Base-by-base conservation (phyloP, 2,113 vertebrate species). In the Menura novaehollandiae region DNA sequence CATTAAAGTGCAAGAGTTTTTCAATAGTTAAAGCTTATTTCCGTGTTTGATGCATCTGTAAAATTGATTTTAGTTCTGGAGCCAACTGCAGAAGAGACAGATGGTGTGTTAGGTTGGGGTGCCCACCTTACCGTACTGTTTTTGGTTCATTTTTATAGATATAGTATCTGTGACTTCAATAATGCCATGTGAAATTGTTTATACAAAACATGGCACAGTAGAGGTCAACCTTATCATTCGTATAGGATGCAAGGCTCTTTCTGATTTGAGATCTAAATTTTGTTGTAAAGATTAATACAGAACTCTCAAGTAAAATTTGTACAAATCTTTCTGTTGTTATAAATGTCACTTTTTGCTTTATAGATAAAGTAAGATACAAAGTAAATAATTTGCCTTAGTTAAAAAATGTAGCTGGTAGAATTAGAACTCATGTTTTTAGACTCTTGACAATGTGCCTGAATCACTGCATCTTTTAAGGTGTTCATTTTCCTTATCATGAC, bases 101-200 rank as follows among this genome's bases (percentile, higher is more conserved):
- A 19, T 62, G 28, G 18, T 7, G 1, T 41, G 13, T 37, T 72
- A 79, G 30, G 16, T 55, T 95, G 53, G 59, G 27, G 30, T 89
- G n/a, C 11, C 7, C 16, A 59, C 33, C 21, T 37, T 69, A 22
- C n/a, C 10, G 32, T 62, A 41, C 14, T 71, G 2, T 23, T 73
- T 89, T 75, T 21, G 2, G 7, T 81, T 89, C 3, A 6, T 63
- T 84, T 93, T 72, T 55, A 13, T 72, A 58, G 13, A 10, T 88
- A 35, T 0, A 20, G 7, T 28, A 28, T 67, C 14, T 55, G 9
- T 82, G 85, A 39, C 9, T 39, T 81, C 47, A 52, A 0, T 71
- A 71, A 67, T 75, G 8, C n/a, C 0, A 0, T 39, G 16, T 83
- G 35, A 68, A 83, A 56, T 79, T 43, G 26, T 62, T 85, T 41